A percentile compares a stretch with the other conserved stretches of the same genome.
Evolutionary conservation across 2,113 vertebrate genomes (phyloP).

Genomic region (Chlorocebus sabaeus): DNA sequence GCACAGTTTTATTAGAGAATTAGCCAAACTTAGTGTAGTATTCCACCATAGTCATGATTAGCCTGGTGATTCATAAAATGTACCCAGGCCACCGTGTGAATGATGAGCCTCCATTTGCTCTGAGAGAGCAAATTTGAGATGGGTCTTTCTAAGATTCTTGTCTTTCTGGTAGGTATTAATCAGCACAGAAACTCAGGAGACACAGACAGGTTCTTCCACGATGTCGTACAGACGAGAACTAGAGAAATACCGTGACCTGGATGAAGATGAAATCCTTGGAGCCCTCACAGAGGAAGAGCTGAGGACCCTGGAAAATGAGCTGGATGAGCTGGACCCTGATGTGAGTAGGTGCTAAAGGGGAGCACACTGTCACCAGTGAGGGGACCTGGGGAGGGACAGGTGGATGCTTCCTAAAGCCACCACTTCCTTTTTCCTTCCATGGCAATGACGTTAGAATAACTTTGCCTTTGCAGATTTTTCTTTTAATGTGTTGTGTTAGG

Average conservation of each 20-base stretch:
- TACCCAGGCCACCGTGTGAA: not conserved
- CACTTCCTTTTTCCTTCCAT: not conserved
- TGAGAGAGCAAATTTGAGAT: not conserved
- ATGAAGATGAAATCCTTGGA: conserved; percentile 96
- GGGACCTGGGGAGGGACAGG: not conserved
- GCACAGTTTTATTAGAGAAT: not conserved
- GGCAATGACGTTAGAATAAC: not conserved
- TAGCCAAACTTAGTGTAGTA: not conserved
- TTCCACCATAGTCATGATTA: not conserved
- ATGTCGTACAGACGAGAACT: conserved; percentile 95
- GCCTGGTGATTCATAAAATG: not conserved
- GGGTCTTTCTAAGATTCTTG: not conserved
- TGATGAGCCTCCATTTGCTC: not conserved
- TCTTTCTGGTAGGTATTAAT: conserved; percentile 64
- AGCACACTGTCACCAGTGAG: accelerated
- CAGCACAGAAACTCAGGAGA: conserved; percentile 1
- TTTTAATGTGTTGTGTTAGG: not conserved
- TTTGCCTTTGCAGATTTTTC: not conserved
- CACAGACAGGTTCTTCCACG: conserved; percentile 27
- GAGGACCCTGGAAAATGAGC: conserved; percentile 92
- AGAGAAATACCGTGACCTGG: conserved; percentile 97
- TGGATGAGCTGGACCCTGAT: conserved; percentile 97
- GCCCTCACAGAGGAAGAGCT: conserved; percentile 96
- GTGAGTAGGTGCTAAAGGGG: conserved; percentile 83
- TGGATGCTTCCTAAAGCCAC: not conserved